Evolutionary conservation across 2,797 vertebrate species (phyloP).

Genomic region (Momotus momota): DNA sequence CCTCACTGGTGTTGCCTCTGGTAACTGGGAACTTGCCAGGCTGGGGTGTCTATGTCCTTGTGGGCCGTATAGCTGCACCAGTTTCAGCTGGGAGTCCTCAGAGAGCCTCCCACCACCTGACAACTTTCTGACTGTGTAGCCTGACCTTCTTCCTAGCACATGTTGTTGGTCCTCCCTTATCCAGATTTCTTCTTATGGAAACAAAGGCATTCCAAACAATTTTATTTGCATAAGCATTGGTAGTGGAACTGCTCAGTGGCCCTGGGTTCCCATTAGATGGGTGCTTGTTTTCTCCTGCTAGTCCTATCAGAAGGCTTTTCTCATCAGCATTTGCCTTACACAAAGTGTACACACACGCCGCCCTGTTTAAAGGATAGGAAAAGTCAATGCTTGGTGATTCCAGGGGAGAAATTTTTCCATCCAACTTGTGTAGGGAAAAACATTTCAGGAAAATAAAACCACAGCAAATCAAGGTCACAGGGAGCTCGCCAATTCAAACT

Average conservation of each 20-base stretch:
- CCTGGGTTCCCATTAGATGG: neutral
- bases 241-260: fast-evolving
- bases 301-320: neutral
- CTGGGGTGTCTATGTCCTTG: neutral
- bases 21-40: neutral
- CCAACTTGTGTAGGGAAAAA: conserved; percentile 4
- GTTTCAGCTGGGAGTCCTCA: neutral
- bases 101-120: neutral
- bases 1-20: fast-evolving
- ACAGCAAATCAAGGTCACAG: neutral
- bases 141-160: fast-evolving
- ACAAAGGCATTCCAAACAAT: neutral
- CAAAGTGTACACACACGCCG: fast-evolving
- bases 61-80: neutral
- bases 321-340: neutral
- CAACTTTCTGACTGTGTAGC: neutral
- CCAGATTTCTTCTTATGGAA: neutral
- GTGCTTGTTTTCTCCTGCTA: neutral
- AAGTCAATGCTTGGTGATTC: neutral
- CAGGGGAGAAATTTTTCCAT: neutral
- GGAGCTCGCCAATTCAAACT: neutral
- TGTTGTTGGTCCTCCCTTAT: no score
- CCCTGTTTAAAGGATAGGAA: neutral
- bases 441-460: neutral
- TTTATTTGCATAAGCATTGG: neutral